Evolutionary conservation across 1,140 invertebrate genomes (phyloP).

Genomic region (Aradophagus sp.): DNA sequence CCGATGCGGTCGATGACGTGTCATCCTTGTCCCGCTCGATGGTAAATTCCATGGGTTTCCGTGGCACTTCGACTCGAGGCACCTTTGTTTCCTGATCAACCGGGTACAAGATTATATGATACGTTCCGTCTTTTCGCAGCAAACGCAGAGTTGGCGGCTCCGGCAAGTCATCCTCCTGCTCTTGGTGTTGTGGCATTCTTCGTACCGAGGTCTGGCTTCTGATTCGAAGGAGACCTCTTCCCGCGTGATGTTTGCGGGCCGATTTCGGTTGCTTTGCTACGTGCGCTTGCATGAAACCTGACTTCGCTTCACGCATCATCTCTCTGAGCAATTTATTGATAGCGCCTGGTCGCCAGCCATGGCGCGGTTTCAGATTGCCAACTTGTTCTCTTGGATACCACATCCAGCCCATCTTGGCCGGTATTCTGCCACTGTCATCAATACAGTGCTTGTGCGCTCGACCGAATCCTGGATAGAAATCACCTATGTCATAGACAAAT

Average conservation of each 20-base stretch:
- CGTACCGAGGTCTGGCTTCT: background rate
- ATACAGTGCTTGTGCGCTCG: constrained; percentile 61
- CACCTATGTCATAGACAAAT: constrained; percentile 59
- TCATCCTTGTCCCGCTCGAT: constrained; percentile 65
- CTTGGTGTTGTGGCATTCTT: constrained; percentile 7
- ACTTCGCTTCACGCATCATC: constrained; percentile 63
- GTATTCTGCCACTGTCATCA: constrained; percentile 46
- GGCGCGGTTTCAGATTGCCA: constrained; percentile 60
- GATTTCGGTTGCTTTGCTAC: constrained; percentile 32
- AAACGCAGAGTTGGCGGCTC: constrained; percentile 66
- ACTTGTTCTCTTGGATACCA: constrained; percentile 60
- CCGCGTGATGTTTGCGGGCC: constrained; percentile 6
- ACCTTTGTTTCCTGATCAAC: constrained; percentile 57
- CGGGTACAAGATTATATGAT: constrained; percentile 71
- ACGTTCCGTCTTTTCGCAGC: constrained; percentile 67
- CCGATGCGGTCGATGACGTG: constrained; percentile 68
- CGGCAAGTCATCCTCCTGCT: constrained; percentile 52
- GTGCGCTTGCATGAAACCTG: constrained; percentile 32
- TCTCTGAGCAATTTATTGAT: constrained; percentile 61
- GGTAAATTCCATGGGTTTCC: constrained; percentile 71
- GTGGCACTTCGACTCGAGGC: constrained; percentile 58
- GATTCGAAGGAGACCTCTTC: constrained; percentile 3
- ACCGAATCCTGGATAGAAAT: constrained; percentile 55
- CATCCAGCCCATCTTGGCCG: constrained; percentile 66
- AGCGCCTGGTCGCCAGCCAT: constrained; percentile 70